Evolutionary conservation across 2,797 vertebrate genomes (phyloP).

Genomic region (Dendrocincla tyrannina): DNA sequence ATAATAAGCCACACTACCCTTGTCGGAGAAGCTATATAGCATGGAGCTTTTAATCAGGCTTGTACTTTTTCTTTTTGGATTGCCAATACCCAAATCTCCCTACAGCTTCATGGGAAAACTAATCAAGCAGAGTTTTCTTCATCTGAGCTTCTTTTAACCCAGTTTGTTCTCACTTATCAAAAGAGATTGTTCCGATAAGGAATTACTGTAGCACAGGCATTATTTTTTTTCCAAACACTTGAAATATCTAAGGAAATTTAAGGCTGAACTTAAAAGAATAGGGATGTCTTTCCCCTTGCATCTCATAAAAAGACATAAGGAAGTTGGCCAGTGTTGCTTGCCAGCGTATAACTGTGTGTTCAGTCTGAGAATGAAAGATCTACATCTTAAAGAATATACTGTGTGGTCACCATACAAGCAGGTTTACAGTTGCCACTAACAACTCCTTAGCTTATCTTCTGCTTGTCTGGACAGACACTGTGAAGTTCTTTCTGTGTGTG

Average conservation of each 20-base stretch:
- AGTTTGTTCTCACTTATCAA: neutral
- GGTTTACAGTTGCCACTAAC: neutral
- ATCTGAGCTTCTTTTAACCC: neutral
- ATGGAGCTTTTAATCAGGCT: neutral
- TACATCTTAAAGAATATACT: neutral
- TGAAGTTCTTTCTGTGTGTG: neutral
- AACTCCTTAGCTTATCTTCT: neutral
- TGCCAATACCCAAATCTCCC: neutral
- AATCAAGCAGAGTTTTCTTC: neutral
- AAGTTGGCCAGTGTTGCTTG: neutral
- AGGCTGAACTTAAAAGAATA: neutral
- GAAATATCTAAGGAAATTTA: neutral
- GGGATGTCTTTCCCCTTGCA: neutral
- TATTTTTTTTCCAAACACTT: neutral
- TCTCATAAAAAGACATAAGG: neutral
- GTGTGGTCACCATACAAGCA: neutral
- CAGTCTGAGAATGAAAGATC: neutral
- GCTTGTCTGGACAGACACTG: accelerated
- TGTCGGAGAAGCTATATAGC: neutral
- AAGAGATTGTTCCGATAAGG: neutral
- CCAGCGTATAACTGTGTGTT: neutral
- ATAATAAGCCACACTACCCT: neutral
- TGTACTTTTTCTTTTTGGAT: neutral
- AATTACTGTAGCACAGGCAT: neutral
- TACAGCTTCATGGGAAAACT: neutral